Evolutionary conservation across 1,140 invertebrate genomes (phyloP), one percentile per base, ranked within the genome.

Genomic region (Polypedilum vanderplanki): DNA sequence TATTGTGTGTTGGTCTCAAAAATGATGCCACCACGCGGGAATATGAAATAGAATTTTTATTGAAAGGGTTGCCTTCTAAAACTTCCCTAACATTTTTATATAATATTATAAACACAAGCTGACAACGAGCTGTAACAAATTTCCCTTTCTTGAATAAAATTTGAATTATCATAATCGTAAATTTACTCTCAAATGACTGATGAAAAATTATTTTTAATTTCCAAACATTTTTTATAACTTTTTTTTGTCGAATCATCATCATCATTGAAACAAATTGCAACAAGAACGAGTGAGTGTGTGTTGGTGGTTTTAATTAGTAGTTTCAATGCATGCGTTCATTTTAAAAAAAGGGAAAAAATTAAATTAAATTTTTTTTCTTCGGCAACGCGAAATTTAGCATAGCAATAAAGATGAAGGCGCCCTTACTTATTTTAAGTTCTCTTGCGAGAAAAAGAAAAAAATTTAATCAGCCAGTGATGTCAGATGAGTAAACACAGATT

Each of bases 61-160:
- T 57, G 46, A 57, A 57, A 15, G 46, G 46, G 46, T 57, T 57
- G 46, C 12, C 46, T 57, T n/a, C 24, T 33, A 3, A 33, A 57
- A 57, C 46, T 57, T 15, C 24, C 24, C 24, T 33, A 33, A 33
- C 24, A 33, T 33, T 33, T 33, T 33, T 33, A n/a, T 33, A 33
- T 33, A 46, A n/a, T 57, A 15, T 57, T 57, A 57, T n/a, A 57
- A 70, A 70, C 65, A 17, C 65, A 70, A 70, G 65, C 65, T 70
- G 65, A 70, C 65, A 70, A 70, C 20, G 65, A 70, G 65, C 65
- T 70, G 65, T 70, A 70, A 70, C 65, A 70, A 70, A 70, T 70
- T 70, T 70, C 9, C 65, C 20, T 18, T 70, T 57, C n/a, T 57
- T 57, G 8, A n/a, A n/a, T 12, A 57, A n/a, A n/a, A 57, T 57